Evolutionary conservation across 2,797 vertebrate species (phyloP).

Genomic region (Centroberyx gerrardi): DNA sequence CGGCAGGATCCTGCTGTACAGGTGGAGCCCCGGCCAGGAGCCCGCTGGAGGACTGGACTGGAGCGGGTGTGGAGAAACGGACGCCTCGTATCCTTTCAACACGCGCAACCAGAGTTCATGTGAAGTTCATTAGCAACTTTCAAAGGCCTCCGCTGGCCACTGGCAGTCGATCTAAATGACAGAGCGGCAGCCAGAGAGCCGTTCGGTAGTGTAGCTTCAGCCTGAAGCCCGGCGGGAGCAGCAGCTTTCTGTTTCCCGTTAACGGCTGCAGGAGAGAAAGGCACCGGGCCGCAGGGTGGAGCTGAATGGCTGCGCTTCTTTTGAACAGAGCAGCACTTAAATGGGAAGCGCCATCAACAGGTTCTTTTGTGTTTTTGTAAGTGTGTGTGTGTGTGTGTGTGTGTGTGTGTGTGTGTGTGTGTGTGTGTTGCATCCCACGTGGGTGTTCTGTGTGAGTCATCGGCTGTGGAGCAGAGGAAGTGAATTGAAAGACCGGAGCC

Average conservation of each 20-base stretch:
- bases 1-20: constrained; percentile 90
- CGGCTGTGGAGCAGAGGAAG: constrained; percentile 20
- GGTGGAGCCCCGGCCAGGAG: constrained; percentile 87
- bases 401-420: not conserved
- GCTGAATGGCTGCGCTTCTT: constrained; percentile 2
- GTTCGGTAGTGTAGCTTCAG: not conserved
- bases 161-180: constrained; percentile 10
- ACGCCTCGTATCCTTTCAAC: constrained; percentile 87
- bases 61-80: constrained; percentile 85
- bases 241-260: not conserved
- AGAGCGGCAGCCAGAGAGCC: not conserved
- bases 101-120: constrained; percentile 6
- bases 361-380: not conserved
- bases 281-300: constrained; percentile 8
- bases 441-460: not conserved
- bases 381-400: not conserved
- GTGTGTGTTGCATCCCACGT: not conserved
- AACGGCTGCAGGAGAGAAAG: not conserved
- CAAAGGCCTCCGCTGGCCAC: not conserved
- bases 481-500: not conserved
- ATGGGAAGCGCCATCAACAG: not conserved
- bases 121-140: constrained; percentile 18
- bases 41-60: constrained; percentile 85
- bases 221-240: constrained; percentile 5
- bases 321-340: constrained; percentile 3